phyloP scores from a whole-genome alignment of 2,113 vertebrate genomes.

The Cnemophilus loriae region DNA sequence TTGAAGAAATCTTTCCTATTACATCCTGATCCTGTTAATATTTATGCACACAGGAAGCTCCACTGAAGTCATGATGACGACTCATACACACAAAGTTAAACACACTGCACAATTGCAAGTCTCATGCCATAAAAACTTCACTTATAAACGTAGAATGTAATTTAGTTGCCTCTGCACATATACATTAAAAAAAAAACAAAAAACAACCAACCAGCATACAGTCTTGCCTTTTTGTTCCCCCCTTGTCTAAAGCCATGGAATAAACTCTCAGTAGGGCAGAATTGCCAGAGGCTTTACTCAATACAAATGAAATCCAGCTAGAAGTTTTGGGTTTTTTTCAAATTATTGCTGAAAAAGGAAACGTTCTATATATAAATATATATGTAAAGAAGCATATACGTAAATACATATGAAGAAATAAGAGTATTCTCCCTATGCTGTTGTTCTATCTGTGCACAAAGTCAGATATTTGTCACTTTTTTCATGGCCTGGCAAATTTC shows the following conservation, averaged over 20 bases:
- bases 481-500: background rate
- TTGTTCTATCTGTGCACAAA: background rate
- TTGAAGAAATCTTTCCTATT: conserved; percentile 1
- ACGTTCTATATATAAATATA: background rate
- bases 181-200: background rate
- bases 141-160: background rate
- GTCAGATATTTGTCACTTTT: background rate
- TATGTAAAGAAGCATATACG: background rate
- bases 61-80: conserved; percentile 7
- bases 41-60: conserved; percentile 22
- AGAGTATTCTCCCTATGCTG: background rate
- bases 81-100: background rate
- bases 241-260: background rate
- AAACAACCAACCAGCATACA: background rate
- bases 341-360: background rate
- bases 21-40: background rate
- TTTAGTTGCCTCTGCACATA: background rate
- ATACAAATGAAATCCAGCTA: background rate
- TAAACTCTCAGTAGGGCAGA: background rate
- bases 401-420: background rate
- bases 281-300: background rate
- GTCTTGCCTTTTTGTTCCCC: fast-evolving
- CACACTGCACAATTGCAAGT: background rate
- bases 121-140: conserved; percentile 24
- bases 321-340: background rate